Percentiles rank a stretch among this genome's conserved stretches.
phyloP scores from a whole-genome alignment of 2,888 invertebrate genomes.

The Drosophila suboccidentalis region DNA sequence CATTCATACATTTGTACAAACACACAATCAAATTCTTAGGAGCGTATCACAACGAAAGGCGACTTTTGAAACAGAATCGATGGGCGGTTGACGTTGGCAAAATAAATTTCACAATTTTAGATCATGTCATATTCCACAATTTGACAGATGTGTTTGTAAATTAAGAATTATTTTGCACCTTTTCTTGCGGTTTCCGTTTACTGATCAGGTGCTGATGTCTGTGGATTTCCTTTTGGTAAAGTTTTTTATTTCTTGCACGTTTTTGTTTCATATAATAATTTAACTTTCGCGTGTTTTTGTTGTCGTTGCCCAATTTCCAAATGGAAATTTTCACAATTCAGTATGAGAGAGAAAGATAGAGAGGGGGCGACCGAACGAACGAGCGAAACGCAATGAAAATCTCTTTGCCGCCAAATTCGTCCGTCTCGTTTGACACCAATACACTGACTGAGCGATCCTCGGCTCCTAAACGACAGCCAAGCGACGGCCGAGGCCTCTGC shows the following conservation, averaged over 20 bases:
- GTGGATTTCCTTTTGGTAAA: slow-evolving; percentile 46
- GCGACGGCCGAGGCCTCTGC: slow-evolving; percentile 64
- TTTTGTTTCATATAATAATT: slow-evolving; percentile 59
- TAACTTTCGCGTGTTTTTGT: slow-evolving; percentile 44
- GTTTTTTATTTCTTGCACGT: slow-evolving; percentile 48
- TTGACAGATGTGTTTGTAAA: slow-evolving; percentile 15
- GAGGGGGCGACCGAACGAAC: slow-evolving; percentile 56
- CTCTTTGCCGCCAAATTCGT: slow-evolving; percentile 77
- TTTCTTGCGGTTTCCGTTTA: slow-evolving; percentile 38
- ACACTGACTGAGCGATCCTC: slow-evolving; percentile 81
- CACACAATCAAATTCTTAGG: slow-evolving; percentile 27
- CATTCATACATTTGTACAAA: slow-evolving; percentile 19
- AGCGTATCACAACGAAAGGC: slow-evolving; percentile 23
- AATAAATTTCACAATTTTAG: slow-evolving; percentile 50
- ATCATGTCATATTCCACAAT: slow-evolving; percentile 26
- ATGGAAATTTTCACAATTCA: slow-evolving; percentile 76
- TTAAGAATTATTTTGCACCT: slow-evolving; percentile 57
- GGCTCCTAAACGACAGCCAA: slow-evolving; percentile 69
- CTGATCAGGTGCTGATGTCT: slow-evolving; percentile 36
- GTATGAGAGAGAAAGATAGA: slow-evolving; percentile 47
- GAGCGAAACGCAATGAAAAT: slow-evolving; percentile 59
- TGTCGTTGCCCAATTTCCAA: slow-evolving; percentile 61
- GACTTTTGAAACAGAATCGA: slow-evolving; percentile 46
- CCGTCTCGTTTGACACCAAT: slow-evolving; percentile 80
- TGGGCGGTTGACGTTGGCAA: slow-evolving; percentile 36